A percentile compares a stretch with the other conserved stretches of the same genome.
phyloP scores from a whole-genome alignment of 2,797 vertebrate genomes.

The Mus caroli region DNA sequence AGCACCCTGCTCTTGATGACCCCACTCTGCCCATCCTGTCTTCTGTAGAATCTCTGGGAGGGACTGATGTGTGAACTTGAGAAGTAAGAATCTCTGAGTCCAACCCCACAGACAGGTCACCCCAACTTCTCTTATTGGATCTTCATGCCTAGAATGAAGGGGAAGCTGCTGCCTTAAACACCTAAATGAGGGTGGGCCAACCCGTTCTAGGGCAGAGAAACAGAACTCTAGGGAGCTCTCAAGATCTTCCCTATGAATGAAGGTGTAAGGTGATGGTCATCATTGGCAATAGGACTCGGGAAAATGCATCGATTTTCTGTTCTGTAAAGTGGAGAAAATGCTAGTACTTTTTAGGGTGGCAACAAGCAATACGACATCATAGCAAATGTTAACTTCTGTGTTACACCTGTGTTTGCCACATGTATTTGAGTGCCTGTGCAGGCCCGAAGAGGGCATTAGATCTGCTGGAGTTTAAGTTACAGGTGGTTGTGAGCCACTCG shows the following conservation, averaged over 20 bases:
- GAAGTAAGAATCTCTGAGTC: background rate
- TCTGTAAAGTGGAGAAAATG: slow-evolving; percentile 37
- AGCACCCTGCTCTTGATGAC: background rate
- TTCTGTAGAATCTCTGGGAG: background rate
- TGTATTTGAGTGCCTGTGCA: background rate
- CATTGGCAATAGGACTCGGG: background rate
- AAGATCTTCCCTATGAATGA: background rate
- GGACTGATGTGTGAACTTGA: background rate
- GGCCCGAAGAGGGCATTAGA: background rate
- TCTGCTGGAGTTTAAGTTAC: background rate
- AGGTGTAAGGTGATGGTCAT: background rate
- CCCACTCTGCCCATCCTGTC: background rate
- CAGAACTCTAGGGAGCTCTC: background rate
- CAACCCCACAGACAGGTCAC: background rate
- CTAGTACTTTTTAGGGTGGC: background rate
- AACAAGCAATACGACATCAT: background rate
- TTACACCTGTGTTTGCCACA: background rate
- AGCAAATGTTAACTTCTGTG: background rate
- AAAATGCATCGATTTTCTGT: slow-evolving; percentile 10
- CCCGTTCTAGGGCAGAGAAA: background rate
- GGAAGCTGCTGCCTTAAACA: background rate
- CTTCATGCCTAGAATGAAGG: background rate
- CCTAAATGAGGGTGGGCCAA: background rate
- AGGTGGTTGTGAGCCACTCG: background rate
- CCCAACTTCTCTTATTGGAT: background rate